Evolutionary conservation across 2,113 vertebrate genomes (phyloP), one percentile per base, ranked within the genome.

Genomic region (Centrocercus urophasianus): DNA sequence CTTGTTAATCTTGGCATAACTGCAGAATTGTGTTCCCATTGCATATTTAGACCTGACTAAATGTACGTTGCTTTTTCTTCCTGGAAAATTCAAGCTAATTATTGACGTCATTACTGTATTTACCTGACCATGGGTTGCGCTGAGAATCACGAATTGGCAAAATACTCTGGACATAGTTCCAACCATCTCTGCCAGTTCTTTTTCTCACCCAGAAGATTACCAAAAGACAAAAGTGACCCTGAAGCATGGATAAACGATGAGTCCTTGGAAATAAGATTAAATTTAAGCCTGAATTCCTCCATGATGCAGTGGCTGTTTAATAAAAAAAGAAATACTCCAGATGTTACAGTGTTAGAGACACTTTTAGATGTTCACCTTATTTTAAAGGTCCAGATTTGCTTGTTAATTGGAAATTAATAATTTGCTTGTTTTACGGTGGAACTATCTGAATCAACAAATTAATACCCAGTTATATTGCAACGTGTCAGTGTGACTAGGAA

Each of bases 1-100:
- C 76, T 93, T 95, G 90, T 95, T 96, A 76, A 76, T 91, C 71
- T 96, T 95, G 90, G 93, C 88, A 86, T 75, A 88, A 72, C 36
- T 88, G 48, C 65, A 81, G 59, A 94, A 90, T 88, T 93, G 83
- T 96, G 85, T 95, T 93, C 93, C 83, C 80, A 88, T 45, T 88
- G 27, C 45, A 78, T 90, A 93, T 94, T 91, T 92, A 94, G 86
- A 92, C 57, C 76, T 72, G 61, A 96, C 24, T 79, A 85, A 54
- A 82, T 63, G 80, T 47, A 56, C 1, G 1, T 90, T 89, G 40
- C 30, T 73, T 88, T 82, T 91, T 86, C 66, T 93, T 94, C 80
- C 66, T 86, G 91, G 94, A 92, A 95, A 86, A 85, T 57, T 86
- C 52, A 42, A 78, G 48, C 48, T 91, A 88, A 92, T 79, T 90